Evolutionary conservation across 2,797 vertebrate genomes (phyloP), one percentile per base, ranked within the genome.

Genomic region (Spinus olivaceus): DNA sequence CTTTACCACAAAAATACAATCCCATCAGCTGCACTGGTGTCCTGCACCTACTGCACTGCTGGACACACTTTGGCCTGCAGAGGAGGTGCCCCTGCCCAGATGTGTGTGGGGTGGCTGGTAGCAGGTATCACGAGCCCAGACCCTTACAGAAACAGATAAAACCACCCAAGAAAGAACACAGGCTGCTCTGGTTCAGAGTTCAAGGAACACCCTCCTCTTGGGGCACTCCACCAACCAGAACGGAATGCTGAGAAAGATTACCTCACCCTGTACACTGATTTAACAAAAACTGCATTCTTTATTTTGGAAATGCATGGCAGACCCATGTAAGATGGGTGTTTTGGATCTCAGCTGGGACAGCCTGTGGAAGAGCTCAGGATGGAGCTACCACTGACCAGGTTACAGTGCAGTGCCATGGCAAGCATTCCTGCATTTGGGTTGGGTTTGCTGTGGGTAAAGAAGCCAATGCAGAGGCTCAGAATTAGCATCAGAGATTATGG

Each of bases 401-500:
- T 32, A 32, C 70, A 90, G 65, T 2, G 27, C 30, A 66, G 57
- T 7, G 72, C 10, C 37, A 49, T 6, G 0, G 28, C 41, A 90
- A 94, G 73, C n/a, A 44, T 25, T 57, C 67, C 37, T 57, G 53
- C 61, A 25, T 39, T 46, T 84, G 60, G 24, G 63, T 70, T 42
- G 49, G 51, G 73, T n/a, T 92, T 69, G 67, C 73, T 80, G 56
- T 67, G 60, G 35, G 80, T 90, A 64, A 83, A 88, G 53, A 86
- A 81, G 24, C 35, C 86, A 17, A 28, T 50, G 84, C 32, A 91
- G 60, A 80, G 51, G n/a, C 73, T 94, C 44, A 14, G 35, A 86
- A 94, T 59, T 74, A 80, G 61, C 67, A 88, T 71, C 80, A 71
- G 56, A 88, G 49, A 80, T 92, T 90, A 93, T 5, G 51, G 70